Percentiles rank a stretch among this genome's conserved stretches.
Conservation (phyloP, 2,113 vertebrate species). For the Lamprotornis superbus region DNA sequence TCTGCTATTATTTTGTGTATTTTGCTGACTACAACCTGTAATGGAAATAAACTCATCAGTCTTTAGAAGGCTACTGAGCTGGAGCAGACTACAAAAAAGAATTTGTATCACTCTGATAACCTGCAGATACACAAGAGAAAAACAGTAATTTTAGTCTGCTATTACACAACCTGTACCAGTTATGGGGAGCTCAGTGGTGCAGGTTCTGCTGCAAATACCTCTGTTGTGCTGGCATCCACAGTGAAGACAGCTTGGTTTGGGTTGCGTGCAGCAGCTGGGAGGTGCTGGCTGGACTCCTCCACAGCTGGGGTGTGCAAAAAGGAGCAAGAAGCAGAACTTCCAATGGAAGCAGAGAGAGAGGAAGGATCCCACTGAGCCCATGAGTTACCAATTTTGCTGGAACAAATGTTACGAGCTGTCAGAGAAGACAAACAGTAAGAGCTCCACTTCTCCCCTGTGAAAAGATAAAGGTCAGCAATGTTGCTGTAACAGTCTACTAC, state of each 20-base stretch:
- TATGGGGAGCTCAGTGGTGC: fast-evolving
- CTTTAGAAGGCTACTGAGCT: not conserved
- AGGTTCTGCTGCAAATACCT: constrained; percentile 69
- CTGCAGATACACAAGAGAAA: not conserved
- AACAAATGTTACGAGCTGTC: constrained; percentile 68
- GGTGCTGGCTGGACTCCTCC: constrained; percentile 49
- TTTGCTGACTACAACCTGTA: not conserved
- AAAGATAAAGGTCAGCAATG: not conserved
- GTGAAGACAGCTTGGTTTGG: constrained; percentile 85
- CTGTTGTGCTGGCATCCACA: constrained; percentile 74
- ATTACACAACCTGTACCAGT: not conserved
- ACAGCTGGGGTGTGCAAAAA: constrained; percentile 61
- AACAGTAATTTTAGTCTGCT: not conserved
- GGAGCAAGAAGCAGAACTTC: constrained; percentile 70
- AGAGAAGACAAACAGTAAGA: constrained; percentile 73
- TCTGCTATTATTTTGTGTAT: not conserved
- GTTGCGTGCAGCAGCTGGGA: constrained; percentile 59
- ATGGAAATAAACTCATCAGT: not conserved
- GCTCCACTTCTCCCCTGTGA: constrained; percentile 75
- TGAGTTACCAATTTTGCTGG: constrained; percentile 6
- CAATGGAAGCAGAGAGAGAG: not conserved
- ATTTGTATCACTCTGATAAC: not conserved
- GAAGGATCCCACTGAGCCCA: not conserved
- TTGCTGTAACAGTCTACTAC: not conserved
- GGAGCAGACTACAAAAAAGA: not conserved